Evolutionary conservation across 2,113 vertebrate genomes (phyloP).

Genomic region (Neoarius graeffei): DNA sequence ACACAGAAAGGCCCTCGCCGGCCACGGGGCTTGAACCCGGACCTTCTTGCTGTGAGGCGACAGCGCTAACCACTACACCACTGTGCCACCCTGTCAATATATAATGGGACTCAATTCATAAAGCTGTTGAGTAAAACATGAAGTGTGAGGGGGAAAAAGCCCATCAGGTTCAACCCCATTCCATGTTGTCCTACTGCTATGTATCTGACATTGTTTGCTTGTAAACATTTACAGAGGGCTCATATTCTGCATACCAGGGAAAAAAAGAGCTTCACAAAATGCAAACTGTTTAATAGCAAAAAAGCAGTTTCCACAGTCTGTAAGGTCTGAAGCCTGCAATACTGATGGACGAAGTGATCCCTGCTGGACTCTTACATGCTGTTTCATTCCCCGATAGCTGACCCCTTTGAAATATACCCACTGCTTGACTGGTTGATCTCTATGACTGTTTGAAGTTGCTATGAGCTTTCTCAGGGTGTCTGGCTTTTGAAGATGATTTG

Average conservation of each 20-base stretch:
- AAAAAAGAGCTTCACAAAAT: background rate
- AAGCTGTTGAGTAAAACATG: background rate
- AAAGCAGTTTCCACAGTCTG: background rate
- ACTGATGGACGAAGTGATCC: constrained; percentile 26
- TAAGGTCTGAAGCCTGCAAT: background rate
- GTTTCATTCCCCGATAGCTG: constrained; percentile 36
- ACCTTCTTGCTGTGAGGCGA: too few species aligned
- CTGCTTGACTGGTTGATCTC: constrained; percentile 57
- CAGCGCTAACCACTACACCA: too few species aligned
- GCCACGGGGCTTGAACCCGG: too few species aligned
- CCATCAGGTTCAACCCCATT: too few species aligned
- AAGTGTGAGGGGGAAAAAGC: background rate
- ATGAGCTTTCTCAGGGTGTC: constrained; percentile 47
- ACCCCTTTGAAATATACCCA: constrained; percentile 56
- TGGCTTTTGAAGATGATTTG: constrained; percentile 69
- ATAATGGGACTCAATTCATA: background rate
- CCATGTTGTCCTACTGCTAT: background rate
- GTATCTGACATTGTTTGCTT: background rate
- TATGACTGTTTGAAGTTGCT: constrained; percentile 70
- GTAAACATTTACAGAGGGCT: background rate
- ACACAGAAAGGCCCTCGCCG: too few species aligned
- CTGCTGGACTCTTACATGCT: constrained; percentile 27
- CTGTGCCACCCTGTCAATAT: too few species aligned
- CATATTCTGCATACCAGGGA: background rate
- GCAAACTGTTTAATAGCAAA: background rate